Evolutionary conservation across 37 sponge, comb jelly and placozoan species (phyloP).

Genomic region (Bolinopsis microptera): DNA sequence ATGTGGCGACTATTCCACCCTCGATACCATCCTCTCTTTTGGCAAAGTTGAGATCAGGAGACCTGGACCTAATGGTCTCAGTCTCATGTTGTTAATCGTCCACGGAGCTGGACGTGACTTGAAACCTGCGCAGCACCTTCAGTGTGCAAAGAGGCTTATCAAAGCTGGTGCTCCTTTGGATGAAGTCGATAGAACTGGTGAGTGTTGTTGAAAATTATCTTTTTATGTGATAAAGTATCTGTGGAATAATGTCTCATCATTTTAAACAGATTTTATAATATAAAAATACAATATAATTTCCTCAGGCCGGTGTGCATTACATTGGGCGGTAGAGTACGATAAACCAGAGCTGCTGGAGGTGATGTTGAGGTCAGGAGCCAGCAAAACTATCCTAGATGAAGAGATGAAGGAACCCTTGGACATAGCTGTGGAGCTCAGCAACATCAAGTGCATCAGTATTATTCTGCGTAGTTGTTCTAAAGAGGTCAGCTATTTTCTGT

Average conservation of each 20-base stretch:
- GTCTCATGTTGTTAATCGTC: conserved; percentile 1
- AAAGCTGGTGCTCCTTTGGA: conserved; percentile 41
- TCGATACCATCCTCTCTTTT: conserved; percentile 55
- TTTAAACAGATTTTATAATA: too few relatives aligned
- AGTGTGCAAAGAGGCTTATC: conserved; percentile 25
- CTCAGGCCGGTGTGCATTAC: conserved; percentile 23
- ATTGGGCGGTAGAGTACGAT: conserved; percentile 42
- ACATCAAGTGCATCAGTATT: conserved; percentile 6
- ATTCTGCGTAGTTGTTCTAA: conserved; percentile 21
- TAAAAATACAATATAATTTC: too few relatives aligned
- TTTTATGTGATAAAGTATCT: too few relatives aligned
- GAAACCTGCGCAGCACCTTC: conserved; percentile 37
- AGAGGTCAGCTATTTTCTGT: conserved; percentile 1
- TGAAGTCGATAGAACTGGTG: conserved; percentile 37
- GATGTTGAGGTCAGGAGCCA: conserved; percentile 7
- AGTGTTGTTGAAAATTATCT: too few relatives aligned
- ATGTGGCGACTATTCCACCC: conserved; percentile 28
- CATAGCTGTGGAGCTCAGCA: conserved; percentile 20
- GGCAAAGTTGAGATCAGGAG: conserved; percentile 64
- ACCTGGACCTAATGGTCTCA: conserved; percentile 61
- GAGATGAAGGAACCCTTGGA: conserved; percentile 13
- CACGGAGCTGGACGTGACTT: conserved; percentile 35
- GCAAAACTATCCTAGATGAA: conserved; percentile 47
- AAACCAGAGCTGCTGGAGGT: conserved; percentile 17
- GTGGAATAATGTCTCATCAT: too few relatives aligned